Evolutionary conservation across 1,140 invertebrate species (phyloP).

Genomic region (Gryon sp.): DNA sequence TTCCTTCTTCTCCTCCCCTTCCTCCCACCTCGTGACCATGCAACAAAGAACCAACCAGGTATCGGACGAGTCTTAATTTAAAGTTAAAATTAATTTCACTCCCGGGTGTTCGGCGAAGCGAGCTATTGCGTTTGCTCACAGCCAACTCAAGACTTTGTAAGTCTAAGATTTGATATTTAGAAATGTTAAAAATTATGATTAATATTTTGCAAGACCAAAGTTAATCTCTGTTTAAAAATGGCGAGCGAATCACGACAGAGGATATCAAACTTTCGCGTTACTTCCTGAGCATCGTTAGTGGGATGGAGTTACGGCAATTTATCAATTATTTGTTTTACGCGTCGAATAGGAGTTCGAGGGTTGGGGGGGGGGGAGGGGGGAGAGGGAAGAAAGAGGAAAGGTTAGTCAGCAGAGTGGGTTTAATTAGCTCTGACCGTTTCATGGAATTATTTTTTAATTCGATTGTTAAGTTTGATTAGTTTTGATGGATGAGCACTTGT

Average conservation of each 20-base stretch:
- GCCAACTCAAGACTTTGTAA: constrained; percentile 55
- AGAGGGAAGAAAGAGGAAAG: no score
- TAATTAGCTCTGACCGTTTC: constrained; percentile 39
- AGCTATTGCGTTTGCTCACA: constrained; percentile 63
- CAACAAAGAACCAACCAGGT: constrained; percentile 74
- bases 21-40: constrained; percentile 65
- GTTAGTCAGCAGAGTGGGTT: no score
- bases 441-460: constrained; percentile 33
- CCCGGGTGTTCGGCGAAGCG: constrained; percentile 41
- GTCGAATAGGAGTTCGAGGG: no score
- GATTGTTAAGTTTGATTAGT: constrained; percentile 21
- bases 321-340: constrained; percentile 33
- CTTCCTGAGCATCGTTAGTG: no score
- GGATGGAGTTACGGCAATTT: constrained; percentile 10
- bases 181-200: constrained; percentile 61
- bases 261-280: constrained; percentile 44
- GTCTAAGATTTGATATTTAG: constrained; percentile 62
- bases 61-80: constrained; percentile 76
- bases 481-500: constrained; percentile 10
- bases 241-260: constrained; percentile 12
- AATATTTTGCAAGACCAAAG: constrained; percentile 52
- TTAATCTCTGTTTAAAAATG: constrained; percentile 51
- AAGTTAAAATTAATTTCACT: constrained; percentile 77
- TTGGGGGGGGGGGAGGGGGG: no score
- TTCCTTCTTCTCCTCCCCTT: no score